These are phyloP conservation scores for Melanocharis versteri DNA, from an alignment of 2,113 vertebrate species.

Conservation along the genomic window DNA sequence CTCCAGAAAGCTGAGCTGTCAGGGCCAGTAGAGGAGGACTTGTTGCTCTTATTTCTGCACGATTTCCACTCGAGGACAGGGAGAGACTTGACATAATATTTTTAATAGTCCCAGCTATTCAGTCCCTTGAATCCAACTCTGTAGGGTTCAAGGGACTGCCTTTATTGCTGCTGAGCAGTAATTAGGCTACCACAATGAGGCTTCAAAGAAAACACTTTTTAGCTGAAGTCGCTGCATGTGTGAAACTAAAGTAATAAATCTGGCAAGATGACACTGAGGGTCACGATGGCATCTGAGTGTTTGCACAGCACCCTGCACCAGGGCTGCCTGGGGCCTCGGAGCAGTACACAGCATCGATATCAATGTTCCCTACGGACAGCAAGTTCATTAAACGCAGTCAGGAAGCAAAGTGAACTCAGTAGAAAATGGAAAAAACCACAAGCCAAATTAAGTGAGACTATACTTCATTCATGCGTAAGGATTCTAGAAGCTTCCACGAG, in stretches of 20 bases:
- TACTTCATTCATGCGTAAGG: neutral
- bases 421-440: neutral
- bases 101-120: neutral
- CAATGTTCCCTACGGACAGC: neutral
- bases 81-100: neutral
- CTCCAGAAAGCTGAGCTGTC: neutral
- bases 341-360: neutral
- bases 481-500: neutral
- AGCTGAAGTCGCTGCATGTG: neutral
- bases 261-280: neutral
- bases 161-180: neutral
- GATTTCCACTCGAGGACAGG: neutral
- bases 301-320: neutral
- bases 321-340: neutral
- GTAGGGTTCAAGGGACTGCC: neutral
- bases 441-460: constrained; percentile 7
- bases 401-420: neutral
- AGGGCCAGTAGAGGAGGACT: neutral
- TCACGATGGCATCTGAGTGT: neutral
- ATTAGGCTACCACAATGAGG: rapidly evolving
- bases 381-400: constrained; percentile 22
- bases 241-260: neutral
- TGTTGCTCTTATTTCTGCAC: neutral
- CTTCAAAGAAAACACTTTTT: neutral
- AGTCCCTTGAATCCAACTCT: neutral